Base-by-base conservation (phyloP, 2,797 vertebrate species). In the Anisognathus igniventris region DNA sequence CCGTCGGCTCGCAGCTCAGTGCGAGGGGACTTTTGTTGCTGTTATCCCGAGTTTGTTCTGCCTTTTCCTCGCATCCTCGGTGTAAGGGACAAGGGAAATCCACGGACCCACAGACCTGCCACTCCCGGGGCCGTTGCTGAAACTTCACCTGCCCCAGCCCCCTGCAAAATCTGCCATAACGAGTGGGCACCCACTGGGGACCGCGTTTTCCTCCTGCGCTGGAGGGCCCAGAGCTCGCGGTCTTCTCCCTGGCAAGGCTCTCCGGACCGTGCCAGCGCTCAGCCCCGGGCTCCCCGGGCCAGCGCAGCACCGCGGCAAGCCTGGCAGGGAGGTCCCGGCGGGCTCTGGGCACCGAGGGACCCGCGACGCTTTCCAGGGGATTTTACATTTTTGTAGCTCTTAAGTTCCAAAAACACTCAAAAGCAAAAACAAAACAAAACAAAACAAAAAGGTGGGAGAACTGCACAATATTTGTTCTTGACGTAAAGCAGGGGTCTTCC, bases 361-460 rank as follows among this genome's bases (percentile, higher is more conserved):
- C 75, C 79, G 75, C 86, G 57, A 72, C 31, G 27, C 93, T 95
- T 96, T 85, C 86, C 95, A 85, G 85, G 84, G 71, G 6, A 57
- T 96, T 96, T 90, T 68, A 75, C 54, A 25, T 83, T 92, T 94
- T 94, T 90, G 53, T 12, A 62, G 85, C 64, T 87, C 66, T 92
- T 95, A 81, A 73, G 84, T 96, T 93, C 58, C 72, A 57, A 93
- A 92, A 91, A 48, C 45, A 85, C 50, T 66, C 77, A 90, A 84
- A 95, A 6, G 2, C 0, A 1, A 10, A 18, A 28, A 8, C 6
- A 23, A 24, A 35, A 3, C 35, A 4, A 18, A 28, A 10, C 6
- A 23, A 24, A 35, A 4, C 35, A 5, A 31, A 35, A 7, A 8
- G 5, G 31, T n/a, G 23, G 33, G 50, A n/a, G 44, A 82, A 82